Base-by-base conservation (phyloP, 2,888 invertebrate genomes). In the Theristus sp. region DNA sequence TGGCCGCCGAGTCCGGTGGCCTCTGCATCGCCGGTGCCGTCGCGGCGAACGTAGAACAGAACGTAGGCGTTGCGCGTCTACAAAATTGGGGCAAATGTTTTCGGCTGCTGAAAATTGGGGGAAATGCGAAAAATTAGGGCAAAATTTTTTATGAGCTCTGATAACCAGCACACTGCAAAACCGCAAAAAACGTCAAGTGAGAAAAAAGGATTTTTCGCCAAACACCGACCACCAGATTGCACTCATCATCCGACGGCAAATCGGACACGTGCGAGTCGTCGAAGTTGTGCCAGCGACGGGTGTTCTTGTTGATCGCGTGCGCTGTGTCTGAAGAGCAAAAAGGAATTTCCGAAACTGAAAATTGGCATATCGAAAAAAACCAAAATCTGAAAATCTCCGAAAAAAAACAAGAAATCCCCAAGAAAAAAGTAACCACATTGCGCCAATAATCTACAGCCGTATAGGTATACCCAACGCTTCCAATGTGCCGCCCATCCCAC, bases 61-160 rank as follows among this genome's bases (percentile, higher is more conserved):
- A 80, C 78, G 66, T 80, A 80, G 1, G 79, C 80, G 29, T 76
- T 76, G 65, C 75, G 76, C 6, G 78, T 75, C 66, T 74, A 65
- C n/a, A 68, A 65, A 61, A 47, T 30, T 60, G 59, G 61, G n/a
- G 28, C 6, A 17, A 20, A 20, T 20, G 46, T 24, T 10, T 25
- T n/a, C n/a, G n/a, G n/a, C n/a, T n/a, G n/a, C n/a, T n/a, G n/a
- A 24, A 17, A 58, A 17, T n/a, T 58, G 13, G 13, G 13, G 20
- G 49, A 24, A 13, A 38, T 13, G 20, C 38, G 20, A 38, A 38
- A 38, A 38, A 20, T 20, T 6, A 3, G 24, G 24, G 22, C 46
- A 17, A 10, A 22, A 46, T 46, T 46, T 10, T 22, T 46, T 46
- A 10, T 46, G 46, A 17, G 46, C 46, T 46, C 46, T n/a, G n/a